Percentiles rank a stretch among this genome's conserved stretches.
These are phyloP conservation scores for Perca flavescens DNA, from an alignment of 2,113 vertebrate species.

Conservation along the genomic window DNA sequence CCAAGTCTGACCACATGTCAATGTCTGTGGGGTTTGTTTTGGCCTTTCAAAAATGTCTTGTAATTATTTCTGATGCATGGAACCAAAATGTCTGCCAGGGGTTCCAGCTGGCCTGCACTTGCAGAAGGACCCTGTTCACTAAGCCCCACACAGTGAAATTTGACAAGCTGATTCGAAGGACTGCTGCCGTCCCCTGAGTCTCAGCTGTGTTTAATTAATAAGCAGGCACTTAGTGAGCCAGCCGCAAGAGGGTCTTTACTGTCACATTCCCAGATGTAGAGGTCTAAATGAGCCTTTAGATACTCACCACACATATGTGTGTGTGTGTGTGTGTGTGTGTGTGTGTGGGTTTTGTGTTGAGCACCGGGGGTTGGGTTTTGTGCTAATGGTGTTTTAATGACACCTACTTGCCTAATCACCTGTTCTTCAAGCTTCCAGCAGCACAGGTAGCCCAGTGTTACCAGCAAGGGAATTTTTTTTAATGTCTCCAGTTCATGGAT, in stretches of 20 bases:
- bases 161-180: slow-evolving; percentile 61
- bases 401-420: slow-evolving; percentile 77
- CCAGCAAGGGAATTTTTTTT: slow-evolving; percentile 65
- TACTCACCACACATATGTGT: slow-evolving; percentile 34
- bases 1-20: slow-evolving; percentile 8
- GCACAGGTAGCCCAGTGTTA: slow-evolving; percentile 61
- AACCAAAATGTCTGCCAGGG: slow-evolving; percentile 8
- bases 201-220: slow-evolving; percentile 76
- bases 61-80: slow-evolving; percentile 38
- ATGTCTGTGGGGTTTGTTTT: neutral
- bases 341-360: slow-evolving; percentile 25
- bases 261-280: slow-evolving; percentile 72
- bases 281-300: slow-evolving; percentile 76
- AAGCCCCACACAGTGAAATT: slow-evolving; percentile 53
- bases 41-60: neutral
- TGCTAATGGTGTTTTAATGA: slow-evolving; percentile 83
- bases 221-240: slow-evolving; percentile 74
- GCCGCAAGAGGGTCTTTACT: slow-evolving; percentile 69
- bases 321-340: slow-evolving; percentile 3
- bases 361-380: slow-evolving; percentile 54
- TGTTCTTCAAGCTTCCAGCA: slow-evolving; percentile 73
- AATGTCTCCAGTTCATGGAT: slow-evolving; percentile 57
- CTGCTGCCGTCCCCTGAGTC: slow-evolving; percentile 51
- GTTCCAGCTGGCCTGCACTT: slow-evolving; percentile 19
- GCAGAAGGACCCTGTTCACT: slow-evolving; percentile 40